phyloP scores from a whole-genome alignment of 2,113 vertebrate genomes.

The Lycocorax pyrrhopterus region DNA sequence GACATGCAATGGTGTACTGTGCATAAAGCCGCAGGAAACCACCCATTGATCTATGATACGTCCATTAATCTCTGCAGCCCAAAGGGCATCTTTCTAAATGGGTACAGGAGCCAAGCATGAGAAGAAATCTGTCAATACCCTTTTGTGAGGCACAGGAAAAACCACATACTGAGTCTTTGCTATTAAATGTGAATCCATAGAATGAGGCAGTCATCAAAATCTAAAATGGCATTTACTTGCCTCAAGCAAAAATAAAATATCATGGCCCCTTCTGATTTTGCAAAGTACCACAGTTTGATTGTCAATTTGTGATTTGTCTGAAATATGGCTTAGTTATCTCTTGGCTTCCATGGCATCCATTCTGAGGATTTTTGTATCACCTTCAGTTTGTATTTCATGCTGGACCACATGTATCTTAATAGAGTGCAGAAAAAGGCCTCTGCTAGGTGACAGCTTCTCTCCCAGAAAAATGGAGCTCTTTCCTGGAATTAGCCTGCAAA shows the following conservation, averaged over 20 bases:
- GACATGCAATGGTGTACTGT: not conserved
- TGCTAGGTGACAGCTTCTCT: not conserved
- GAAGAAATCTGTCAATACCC: slow-evolving; percentile 20
- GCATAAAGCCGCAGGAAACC: slow-evolving; percentile 1
- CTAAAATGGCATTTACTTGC: slow-evolving; percentile 18
- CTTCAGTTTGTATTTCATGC: not conserved
- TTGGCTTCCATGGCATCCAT: not conserved
- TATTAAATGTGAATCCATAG: slow-evolving; percentile 1
- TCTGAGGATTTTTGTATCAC: not conserved
- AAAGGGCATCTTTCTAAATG: slow-evolving; percentile 47
- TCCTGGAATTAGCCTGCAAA: not conserved
- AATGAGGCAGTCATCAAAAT: slow-evolving; percentile 1
- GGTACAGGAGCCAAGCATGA: not conserved
- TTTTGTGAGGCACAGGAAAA: not conserved
- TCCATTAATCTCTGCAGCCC: slow-evolving; percentile 42
- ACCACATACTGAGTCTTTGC: not conserved
- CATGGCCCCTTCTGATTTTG: not conserved
- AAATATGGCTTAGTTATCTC: not conserved
- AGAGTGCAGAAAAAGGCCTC: not conserved
- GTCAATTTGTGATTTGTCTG: not conserved
- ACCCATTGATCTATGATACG: slow-evolving; percentile 2
- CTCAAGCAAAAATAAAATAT: not conserved
- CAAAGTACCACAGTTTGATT: not conserved
- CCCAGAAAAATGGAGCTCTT: not conserved
- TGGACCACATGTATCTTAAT: not conserved